Base-by-base conservation (phyloP, 2,797 vertebrate genomes). In the Bucorvus abyssinicus region DNA sequence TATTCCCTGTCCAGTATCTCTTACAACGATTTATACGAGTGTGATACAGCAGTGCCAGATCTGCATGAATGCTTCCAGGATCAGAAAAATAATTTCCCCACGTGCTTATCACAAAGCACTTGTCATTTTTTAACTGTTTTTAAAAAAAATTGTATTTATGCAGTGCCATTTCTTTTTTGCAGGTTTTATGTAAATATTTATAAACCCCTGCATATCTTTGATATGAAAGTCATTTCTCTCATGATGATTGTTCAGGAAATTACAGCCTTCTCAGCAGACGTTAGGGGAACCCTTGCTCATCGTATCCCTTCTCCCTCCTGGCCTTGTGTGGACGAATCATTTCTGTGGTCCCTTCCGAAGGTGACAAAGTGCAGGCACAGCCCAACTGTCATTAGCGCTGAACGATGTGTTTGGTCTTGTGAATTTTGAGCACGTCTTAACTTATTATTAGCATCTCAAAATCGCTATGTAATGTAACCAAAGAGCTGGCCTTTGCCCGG, bases 391-490 rank as follows among this genome's bases (percentile, higher is more conserved):
- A 6, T 26, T 7, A 21, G 63, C 12, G 7, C 56, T 17, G 29
- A 36, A 8, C 3, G 42, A 9, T 24, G 32, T 5, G 2, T 26
- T 27, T 1, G n/a, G 12, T 19, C 40, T 71, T 3, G 1, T 10
- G 50, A 29, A 29, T 34, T 42, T 14, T 32, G 20, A 23, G 50
- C 55, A n/a, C 7, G 1, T 53, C 44, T 52, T 36, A 12, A 14
- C 5, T 34, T 36, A 3, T 9, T 5, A 4, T 47, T 24, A 9
- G 10, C 16, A 20, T 7, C 65, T 42, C 34, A 7, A 32, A 82
- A 29, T 42, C 2, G 0, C 29, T 42, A 0, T 5, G 4, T n/a
- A 14, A 32, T 0, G 17, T 14, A 29, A 12, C 10, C 47, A 4
- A 47, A 52, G 29, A 61, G 73, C 19, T 56, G 21, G 34, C 5